Conservation (phyloP, 2,113 vertebrate genomes). For the Circaetus cinerascens region DNA sequence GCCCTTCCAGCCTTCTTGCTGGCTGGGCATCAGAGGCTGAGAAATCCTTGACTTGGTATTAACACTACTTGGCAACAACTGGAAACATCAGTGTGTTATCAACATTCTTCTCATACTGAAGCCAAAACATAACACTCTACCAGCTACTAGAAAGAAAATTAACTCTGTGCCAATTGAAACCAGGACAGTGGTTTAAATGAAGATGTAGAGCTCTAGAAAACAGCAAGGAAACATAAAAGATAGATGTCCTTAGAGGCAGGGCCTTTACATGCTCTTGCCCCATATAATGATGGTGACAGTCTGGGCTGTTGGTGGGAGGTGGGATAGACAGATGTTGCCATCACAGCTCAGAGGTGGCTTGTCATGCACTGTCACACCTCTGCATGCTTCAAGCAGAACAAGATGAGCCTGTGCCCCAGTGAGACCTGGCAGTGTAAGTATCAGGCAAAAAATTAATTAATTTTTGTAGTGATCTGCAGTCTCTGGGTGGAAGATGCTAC, state of each 20-base stretch:
- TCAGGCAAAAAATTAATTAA: neutral
- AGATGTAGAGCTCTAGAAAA: neutral
- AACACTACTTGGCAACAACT: no score
- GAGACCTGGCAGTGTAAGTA: neutral
- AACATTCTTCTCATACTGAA: no score
- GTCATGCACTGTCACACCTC: accelerated
- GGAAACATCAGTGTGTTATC: no score
- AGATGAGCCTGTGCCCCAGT: neutral
- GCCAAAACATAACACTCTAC: no score
- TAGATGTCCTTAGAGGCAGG: neutral
- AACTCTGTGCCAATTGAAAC: no score
- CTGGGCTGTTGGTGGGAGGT: neutral
- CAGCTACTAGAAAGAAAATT: no score
- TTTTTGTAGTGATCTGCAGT: neutral
- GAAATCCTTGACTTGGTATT: no score
- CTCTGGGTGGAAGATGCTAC: neutral
- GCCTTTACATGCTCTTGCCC: neutral
- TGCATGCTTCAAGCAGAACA: neutral
- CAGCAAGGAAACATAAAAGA: neutral
- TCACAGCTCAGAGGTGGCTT: neutral
- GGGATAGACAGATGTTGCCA: neutral
- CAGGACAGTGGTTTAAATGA: neutral
- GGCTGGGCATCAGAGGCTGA: no score
- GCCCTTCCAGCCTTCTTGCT: no score
- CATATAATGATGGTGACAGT: accelerated